Evolutionary conservation across 2,888 invertebrate species (phyloP).

Genomic region (Villa cingulata): DNA sequence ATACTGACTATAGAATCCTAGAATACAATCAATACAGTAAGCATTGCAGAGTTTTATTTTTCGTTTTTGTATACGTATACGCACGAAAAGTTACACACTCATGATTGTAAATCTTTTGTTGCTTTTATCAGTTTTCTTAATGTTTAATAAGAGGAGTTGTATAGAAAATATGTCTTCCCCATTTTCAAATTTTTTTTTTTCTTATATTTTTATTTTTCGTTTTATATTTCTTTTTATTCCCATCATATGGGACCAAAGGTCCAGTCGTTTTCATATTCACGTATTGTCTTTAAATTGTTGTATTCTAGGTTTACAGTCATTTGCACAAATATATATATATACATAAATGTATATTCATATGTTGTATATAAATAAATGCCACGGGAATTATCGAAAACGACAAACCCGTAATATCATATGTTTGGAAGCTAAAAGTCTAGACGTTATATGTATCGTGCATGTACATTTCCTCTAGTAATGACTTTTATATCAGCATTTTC

Average conservation of each 20-base stretch:
- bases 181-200: background rate
- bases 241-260: background rate
- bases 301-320: no score
- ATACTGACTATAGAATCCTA: no score
- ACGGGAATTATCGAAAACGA: background rate
- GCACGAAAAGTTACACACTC: slow-evolving; percentile 5
- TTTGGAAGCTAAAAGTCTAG: slow-evolving; percentile 8
- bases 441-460: no score
- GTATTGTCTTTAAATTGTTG: background rate
- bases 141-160: background rate
- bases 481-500: slow-evolving; percentile 6
- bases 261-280: background rate
- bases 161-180: background rate
- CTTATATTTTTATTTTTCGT: background rate
- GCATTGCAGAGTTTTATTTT: background rate
- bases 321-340: background rate
- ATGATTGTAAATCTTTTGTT: slow-evolving; percentile 1
- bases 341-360: background rate
- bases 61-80: background rate
- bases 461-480: slow-evolving; percentile 6
- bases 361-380: background rate
- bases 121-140: slow-evolving; percentile 1
- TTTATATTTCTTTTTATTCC: background rate
- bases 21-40: no score
- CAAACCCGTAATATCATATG: slow-evolving; percentile 2